Percentiles rank a stretch among this genome's conserved stretches.
Conservation (phyloP, 2,888 invertebrate species). For the Morinoia aosen region DNA sequence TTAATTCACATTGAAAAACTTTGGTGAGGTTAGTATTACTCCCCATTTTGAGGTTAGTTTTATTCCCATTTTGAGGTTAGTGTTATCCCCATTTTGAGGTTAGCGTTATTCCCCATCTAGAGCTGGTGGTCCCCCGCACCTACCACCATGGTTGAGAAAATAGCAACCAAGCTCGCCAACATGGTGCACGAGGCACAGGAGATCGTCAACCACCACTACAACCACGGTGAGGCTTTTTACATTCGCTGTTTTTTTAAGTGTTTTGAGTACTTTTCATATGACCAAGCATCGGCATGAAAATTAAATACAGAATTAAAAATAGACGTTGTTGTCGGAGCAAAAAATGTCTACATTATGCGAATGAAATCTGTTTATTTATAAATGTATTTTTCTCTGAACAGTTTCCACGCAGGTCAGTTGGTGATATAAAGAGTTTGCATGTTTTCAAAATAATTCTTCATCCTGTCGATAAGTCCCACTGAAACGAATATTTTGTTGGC, state of each 20-base stretch:
- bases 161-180: constrained; percentile 42
- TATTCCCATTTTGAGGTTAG: not conserved
- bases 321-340: no score
- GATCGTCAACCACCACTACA: constrained; percentile 55
- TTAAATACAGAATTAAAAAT: no score
- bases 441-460: no score
- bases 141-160: constrained; percentile 45
- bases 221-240: constrained; percentile 16
- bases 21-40: not conserved
- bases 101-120: not conserved
- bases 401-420: no score
- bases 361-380: no score
- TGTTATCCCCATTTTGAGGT: not conserved
- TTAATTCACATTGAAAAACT: not conserved
- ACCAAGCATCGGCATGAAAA: no score
- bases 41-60: not conserved
- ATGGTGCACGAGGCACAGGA: constrained; percentile 57
- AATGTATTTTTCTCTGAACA: no score
- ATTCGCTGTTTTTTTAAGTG: not conserved
- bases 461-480: no score
- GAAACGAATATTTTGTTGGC: no score
- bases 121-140: not conserved
- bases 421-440: no score
- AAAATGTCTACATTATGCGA: no score
- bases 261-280: no score